Conservation (phyloP, 2,113 vertebrate species). For the Paedocypris sp. region DNA sequence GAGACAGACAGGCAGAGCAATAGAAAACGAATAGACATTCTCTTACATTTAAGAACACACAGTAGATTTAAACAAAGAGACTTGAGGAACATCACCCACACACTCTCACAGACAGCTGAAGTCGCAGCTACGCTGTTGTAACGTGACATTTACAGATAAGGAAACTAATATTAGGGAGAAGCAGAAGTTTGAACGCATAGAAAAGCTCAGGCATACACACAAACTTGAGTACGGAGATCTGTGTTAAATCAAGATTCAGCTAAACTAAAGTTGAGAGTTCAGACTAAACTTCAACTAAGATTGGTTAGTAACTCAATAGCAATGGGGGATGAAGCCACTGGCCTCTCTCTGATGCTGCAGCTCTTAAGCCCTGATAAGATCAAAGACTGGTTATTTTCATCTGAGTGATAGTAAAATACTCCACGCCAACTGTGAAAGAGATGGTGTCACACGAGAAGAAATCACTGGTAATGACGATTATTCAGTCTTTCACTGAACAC, state of each 20-base stretch:
- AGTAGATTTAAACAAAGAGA: neutral
- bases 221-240: too few relatives aligned
- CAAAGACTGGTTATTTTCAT: constrained; percentile 55
- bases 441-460: constrained; percentile 33
- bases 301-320: too few relatives aligned
- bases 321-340: constrained; percentile 12
- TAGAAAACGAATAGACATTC: too few relatives aligned
- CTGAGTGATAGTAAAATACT: constrained; percentile 36
- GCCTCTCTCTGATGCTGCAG: constrained; percentile 31
- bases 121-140: constrained; percentile 33
- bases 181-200: constrained; percentile 17
- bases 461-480: constrained; percentile 32
- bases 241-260: too few relatives aligned
- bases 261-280: too few relatives aligned
- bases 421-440: constrained; percentile 37
- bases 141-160: constrained; percentile 31
- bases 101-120: constrained; percentile 30
- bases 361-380: constrained; percentile 43
- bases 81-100: neutral
- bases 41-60: neutral
- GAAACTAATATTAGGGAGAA: constrained; percentile 37
- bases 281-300: too few relatives aligned
- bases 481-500: too few relatives aligned
- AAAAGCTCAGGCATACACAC: neutral
- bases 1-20: too few relatives aligned